Evolutionary conservation across 92 coral and sea anemone genomes (phyloP), one percentile per base, ranked within the genome.

Genomic region (Zoanthus sansibaricus): DNA sequence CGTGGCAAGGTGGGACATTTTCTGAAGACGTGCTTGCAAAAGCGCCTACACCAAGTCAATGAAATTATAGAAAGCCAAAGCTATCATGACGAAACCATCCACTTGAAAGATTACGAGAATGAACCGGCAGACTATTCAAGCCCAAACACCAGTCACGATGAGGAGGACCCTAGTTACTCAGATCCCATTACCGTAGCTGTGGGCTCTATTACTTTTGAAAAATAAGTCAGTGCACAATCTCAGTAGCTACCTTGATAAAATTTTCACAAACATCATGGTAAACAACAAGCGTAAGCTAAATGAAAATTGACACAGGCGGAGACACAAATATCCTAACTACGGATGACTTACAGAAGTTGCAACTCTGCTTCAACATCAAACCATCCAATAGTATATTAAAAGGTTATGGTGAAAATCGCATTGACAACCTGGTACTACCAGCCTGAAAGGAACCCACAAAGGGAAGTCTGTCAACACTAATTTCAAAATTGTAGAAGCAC

Each of bases 221-320:
- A 91, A 82, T 58, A 46, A 45, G 47, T 62, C 89, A 4, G 47
- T 85, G 6, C 72, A 91, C 48, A 79, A 84, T 56, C 61, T 84
- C 32, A 68, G 76, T 86, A 85, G 87, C 46, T 85, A 88, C 82
- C 90, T 82, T 30, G 77, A 88, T 61, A 91, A 82, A 82, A 88
- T 85, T 21, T 80, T 13, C 42, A 31, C 84, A 20, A 82, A 62
- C 30, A 61, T 91, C 70, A 48, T 47, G 90, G 20, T 88, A 76
- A 88, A 88, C 58, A 87, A 74, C 90, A 75, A 54, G 67, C 77
- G 54, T 62, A 80, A 31, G 37, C 33, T 88, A 48, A 72, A 79
- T 91, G 77, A 91, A 88, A 71, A 77, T 88, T 30, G 91, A 84
- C 82, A 79, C 91, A 12, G 90, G 93, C 25, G 90, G 89, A 76